Conservation (phyloP, 2,888 invertebrate species). For the Limnephilus lunatus region DNA sequence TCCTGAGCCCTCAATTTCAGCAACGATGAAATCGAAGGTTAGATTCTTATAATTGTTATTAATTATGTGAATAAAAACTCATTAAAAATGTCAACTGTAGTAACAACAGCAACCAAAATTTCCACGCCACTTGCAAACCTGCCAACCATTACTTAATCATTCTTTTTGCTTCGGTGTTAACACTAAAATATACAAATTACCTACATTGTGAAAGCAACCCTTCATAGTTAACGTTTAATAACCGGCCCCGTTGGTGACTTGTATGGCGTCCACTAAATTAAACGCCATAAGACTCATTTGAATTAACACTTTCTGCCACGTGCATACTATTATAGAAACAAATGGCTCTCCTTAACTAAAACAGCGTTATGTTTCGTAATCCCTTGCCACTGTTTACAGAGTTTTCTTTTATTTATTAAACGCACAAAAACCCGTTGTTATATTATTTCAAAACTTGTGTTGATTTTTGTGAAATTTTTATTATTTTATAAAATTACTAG, state of each 20-base stretch:
- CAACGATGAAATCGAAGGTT: too few species aligned
- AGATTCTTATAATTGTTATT: too few species aligned
- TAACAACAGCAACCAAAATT: too few species aligned
- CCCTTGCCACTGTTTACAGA: background rate
- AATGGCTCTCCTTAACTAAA: slow-evolving; percentile 2
- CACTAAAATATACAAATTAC: background rate
- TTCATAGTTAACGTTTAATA: background rate
- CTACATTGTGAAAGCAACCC: background rate
- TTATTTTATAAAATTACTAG: too few species aligned
- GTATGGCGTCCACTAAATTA: slow-evolving; percentile 21
- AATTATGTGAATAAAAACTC: too few species aligned
- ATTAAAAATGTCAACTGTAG: too few species aligned
- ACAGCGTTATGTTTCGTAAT: background rate
- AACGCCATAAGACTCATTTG: slow-evolving; percentile 12
- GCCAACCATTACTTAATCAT: too few species aligned
- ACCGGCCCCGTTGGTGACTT: slow-evolving; percentile 19
- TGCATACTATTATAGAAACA: slow-evolving; percentile 35
- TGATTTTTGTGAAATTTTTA: too few species aligned
- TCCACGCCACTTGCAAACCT: too few species aligned
- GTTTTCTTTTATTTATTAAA: background rate
- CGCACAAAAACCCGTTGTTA: background rate
- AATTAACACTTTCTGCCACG: slow-evolving; percentile 27
- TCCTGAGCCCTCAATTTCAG: too few species aligned
- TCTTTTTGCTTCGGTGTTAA: background rate
- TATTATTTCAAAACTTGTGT: too few species aligned